Conservation (phyloP, 2,113 vertebrate genomes). For the Vulpes ferrilata region DNA sequence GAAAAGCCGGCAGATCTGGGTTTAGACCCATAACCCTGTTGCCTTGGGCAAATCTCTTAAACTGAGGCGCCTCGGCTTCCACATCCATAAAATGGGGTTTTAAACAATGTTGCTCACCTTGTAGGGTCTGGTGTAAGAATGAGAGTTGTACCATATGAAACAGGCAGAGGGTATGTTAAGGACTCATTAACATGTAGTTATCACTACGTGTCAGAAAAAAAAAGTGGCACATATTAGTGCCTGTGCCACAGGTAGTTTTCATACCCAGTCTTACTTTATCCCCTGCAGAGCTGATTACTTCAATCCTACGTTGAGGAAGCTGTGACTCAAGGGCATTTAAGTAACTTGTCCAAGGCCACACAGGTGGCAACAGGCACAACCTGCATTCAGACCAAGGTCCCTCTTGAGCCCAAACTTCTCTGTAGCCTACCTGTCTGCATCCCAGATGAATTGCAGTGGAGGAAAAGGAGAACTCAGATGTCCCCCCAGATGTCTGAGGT, state of each 20-base stretch:
- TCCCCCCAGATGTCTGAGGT: neutral
- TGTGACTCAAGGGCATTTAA: neutral
- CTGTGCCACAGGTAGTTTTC: neutral
- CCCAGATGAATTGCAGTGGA: neutral
- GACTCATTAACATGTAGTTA: neutral
- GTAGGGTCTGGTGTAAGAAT: neutral
- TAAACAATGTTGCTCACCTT: neutral
- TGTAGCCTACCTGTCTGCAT: neutral
- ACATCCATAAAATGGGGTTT: neutral
- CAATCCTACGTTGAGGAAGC: neutral
- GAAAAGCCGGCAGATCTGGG: neutral
- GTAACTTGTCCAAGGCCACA: constrained; percentile 28
- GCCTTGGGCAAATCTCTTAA: neutral
- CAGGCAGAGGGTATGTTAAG: neutral
- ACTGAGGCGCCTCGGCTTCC: neutral
- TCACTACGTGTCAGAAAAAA: neutral
- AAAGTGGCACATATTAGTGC: neutral
- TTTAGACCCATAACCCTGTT: neutral
- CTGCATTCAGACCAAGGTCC: neutral
- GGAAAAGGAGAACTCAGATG: neutral
- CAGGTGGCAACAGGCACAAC: neutral
- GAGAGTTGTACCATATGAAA: neutral
- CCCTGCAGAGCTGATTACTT: neutral
- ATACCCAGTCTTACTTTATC: neutral
- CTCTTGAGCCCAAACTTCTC: constrained; percentile 20